Percentiles rank a stretch among this genome's conserved stretches.
Evolutionary conservation across 2,888 invertebrate species (phyloP).

Genomic region (Tinea semifulvella): DNA sequence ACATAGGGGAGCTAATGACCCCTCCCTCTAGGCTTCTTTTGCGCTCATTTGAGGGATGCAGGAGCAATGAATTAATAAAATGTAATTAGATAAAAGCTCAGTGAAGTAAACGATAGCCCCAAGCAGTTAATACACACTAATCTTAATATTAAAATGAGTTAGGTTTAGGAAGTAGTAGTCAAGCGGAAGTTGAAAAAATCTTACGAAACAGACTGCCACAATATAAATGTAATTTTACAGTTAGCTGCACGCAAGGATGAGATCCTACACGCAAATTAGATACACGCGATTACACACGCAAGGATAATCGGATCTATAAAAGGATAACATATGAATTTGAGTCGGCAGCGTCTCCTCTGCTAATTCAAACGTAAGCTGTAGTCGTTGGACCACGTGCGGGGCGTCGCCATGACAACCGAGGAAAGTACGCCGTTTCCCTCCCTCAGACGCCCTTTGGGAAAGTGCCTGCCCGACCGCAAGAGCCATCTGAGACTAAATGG

Average conservation of each 20-base stretch:
- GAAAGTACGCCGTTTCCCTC: constrained; percentile 54
- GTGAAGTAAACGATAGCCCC: not conserved
- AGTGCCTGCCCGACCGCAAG: constrained; percentile 10
- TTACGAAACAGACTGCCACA: not conserved
- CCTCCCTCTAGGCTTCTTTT: constrained; percentile 30
- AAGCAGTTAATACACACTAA: not conserved
- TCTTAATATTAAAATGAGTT: too few relatives aligned
- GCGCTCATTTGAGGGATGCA: constrained; percentile 33
- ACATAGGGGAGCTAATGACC: constrained; percentile 36
- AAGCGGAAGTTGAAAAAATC: not conserved
- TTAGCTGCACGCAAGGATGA: constrained; percentile 7
- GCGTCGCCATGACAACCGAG: constrained; percentile 55
- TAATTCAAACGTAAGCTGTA: constrained; percentile 40
- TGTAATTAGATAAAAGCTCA: constrained; percentile 39
- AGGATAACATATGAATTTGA: constrained; percentile 34
- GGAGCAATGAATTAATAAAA: constrained; percentile 58
- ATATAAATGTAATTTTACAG: constrained; percentile 10
- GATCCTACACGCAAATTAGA: constrained; percentile 15
- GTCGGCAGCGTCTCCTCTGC: constrained; percentile 25
- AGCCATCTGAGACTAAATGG: constrained; percentile 11
- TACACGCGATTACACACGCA: constrained; percentile 33
- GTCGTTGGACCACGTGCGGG: constrained; percentile 44
- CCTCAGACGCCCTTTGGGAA: constrained; percentile 25
- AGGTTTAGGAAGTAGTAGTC: not conserved
- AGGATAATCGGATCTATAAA: constrained; percentile 34